Base-by-base conservation (phyloP, 2,113 vertebrate species). In the Hemibagrus wyckioides region DNA sequence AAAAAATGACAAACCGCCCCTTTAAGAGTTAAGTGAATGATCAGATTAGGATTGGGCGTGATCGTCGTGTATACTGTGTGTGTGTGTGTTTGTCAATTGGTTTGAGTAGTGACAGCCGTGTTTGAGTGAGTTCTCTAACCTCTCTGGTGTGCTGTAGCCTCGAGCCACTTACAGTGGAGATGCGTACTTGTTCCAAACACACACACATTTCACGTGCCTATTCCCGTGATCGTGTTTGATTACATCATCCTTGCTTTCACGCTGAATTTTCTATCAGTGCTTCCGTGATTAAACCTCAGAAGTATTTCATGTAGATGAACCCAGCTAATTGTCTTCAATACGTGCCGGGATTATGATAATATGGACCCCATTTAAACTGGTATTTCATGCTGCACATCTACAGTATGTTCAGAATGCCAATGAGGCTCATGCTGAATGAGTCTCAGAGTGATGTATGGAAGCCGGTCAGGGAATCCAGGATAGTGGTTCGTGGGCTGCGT, bases 331-430 rank as follows among this genome's bases (percentile, higher is more conserved):
- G 52, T 15, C 56, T 39, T 39, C 21, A 39, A 8, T 59, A 59
- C 19, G 2, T 56, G 50, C n/a, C 6, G 6, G 30, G 48, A 54
- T 54, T 30, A 59, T 75, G 33, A 75, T 28, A 73, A 39, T 48
- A 69, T 23, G 9, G 50, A 83, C 23, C 6, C 52, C 23, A 75
- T 85, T 71, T 39, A 59, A 85, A 59, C 65, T 41, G 50, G 30
- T 14, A 39, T 63, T 28, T 61, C 39, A 33, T 30, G 28, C 36
- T 61, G 25, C 65, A 48, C 87, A 80, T 77, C 63, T 61, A 86
- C 90, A 75, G 57, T 76, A 80, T 71, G 75, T 25, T 81, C 56
- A 50, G 19, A 88, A 89, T 84, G 73, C n/a, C 80, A 87, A 75
- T 63, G 19, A 41, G 50, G 28, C 52, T 36, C 36, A 48, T 73